Percentiles rank a stretch among this genome's conserved stretches.
Evolutionary conservation across 2,113 vertebrate genomes (phyloP).

Genomic region (Girardinichthys multiradiatus): DNA sequence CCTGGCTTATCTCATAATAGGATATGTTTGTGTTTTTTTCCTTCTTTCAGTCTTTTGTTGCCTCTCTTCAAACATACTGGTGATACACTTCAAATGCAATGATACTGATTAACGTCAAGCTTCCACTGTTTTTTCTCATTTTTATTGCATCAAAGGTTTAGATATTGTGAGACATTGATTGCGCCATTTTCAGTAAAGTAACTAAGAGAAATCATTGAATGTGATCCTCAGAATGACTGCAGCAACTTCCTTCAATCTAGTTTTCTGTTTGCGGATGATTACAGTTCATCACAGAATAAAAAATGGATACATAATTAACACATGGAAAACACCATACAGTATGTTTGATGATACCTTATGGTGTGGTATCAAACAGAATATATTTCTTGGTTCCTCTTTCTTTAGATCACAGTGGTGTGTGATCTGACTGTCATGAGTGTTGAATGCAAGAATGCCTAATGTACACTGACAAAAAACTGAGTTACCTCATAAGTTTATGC

Average conservation of each 20-base stretch:
- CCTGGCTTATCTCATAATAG: neutral
- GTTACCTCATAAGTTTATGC: constrained; percentile 25
- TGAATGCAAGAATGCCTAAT: constrained; percentile 7
- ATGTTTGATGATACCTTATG: constrained; percentile 4
- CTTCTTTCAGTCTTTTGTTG: neutral
- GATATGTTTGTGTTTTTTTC: too few species aligned
- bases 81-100: neutral
- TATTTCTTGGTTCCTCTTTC: neutral
- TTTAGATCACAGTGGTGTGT: constrained; percentile 7
- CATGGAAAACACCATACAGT: neutral
- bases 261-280: neutral
- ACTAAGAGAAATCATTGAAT: neutral
- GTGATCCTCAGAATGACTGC: neutral
- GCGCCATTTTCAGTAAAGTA: too few species aligned
- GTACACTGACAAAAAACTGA: constrained; percentile 3
- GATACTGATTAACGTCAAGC: neutral
- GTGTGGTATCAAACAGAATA: constrained; percentile 30
- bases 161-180: neutral
- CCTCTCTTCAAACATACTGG: neutral
- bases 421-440: constrained; percentile 4
- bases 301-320: neutral
- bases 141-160: neutral
- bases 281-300: neutral
- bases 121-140: neutral
- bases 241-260: neutral